Evolutionary conservation across 2,888 invertebrate species (phyloP).

Genomic region (Horisme vitalbata): DNA sequence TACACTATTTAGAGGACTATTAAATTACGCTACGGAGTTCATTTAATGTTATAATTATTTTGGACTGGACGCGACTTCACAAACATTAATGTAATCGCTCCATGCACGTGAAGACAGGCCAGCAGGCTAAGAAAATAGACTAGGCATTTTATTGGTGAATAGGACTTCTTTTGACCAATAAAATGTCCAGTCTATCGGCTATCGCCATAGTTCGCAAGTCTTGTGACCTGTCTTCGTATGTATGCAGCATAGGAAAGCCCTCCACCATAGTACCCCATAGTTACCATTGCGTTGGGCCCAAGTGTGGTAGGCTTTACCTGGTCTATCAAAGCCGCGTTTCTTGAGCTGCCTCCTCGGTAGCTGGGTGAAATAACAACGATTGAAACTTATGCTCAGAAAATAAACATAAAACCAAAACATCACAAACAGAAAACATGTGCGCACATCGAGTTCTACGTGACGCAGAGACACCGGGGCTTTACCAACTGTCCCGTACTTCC

Average conservation of each 20-base stretch:
- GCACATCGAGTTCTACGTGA: conserved; percentile 54
- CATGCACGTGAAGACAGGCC: conserved; percentile 6
- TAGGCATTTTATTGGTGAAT: not conserved
- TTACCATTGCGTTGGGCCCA: conserved; percentile 69
- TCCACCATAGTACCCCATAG: conserved; percentile 46
- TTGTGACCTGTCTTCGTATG: not conserved
- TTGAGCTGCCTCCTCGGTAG: conserved; percentile 83
- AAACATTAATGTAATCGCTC: conserved; percentile 30
- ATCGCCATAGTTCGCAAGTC: not conserved
- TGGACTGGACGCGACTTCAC: conserved; percentile 27
- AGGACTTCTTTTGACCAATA: not conserved
- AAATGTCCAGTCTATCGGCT: too few relatives aligned
- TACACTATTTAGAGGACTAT: conserved; percentile 37
- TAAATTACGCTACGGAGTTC: conserved; percentile 33
- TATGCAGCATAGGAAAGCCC: conserved; percentile 32
- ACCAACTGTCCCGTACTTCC: not conserved
- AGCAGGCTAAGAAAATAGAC: not conserved
- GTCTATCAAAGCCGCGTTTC: conserved; percentile 84
- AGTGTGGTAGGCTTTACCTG: conserved; percentile 77
- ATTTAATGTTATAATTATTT: conserved; percentile 24
- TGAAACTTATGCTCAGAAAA: conserved; percentile 77
- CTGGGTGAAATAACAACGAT: conserved; percentile 83
- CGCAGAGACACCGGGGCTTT: conserved; percentile 25
- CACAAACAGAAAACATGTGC: conserved; percentile 69
- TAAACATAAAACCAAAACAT: conserved; percentile 79